Percentiles rank a stretch among this genome's conserved stretches.
Conservation (phyloP, 2,113 vertebrate genomes). For the Acanthisitta chloris region DNA sequence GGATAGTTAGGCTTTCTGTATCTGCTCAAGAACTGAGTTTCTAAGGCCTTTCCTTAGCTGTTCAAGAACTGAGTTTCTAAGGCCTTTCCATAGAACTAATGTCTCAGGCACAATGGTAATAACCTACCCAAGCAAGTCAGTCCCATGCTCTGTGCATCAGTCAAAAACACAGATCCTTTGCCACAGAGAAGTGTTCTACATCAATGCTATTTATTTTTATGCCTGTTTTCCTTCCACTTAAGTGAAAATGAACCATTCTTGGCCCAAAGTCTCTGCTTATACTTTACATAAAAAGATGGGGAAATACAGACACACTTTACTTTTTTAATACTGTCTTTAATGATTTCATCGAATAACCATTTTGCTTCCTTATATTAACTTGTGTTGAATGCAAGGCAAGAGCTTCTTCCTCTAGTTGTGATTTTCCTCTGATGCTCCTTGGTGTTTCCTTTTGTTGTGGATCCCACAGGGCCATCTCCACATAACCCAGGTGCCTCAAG, state of each 20-base stretch:
- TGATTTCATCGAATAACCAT: neutral
- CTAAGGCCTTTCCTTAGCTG: neutral
- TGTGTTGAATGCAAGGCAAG: neutral
- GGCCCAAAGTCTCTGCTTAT: neutral
- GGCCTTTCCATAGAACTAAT: neutral
- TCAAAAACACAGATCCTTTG: neutral
- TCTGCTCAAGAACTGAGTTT: neutral
- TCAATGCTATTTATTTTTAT: neutral
- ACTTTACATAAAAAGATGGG: neutral
- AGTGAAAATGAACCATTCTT: neutral
- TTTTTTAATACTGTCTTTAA: neutral
- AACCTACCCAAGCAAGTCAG: neutral
- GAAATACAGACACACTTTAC: neutral
- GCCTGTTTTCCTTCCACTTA: neutral
- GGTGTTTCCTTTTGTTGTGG: slow-evolving; percentile 72
- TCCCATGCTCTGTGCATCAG: neutral
- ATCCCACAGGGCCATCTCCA: slow-evolving; percentile 97
- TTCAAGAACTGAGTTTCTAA: neutral
- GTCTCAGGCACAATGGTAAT: neutral
- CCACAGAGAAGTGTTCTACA: neutral
- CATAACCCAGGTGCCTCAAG: slow-evolving; percentile 97
- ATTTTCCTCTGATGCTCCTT: slow-evolving; percentile 75
- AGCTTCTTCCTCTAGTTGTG: neutral
- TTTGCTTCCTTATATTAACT: accelerated
- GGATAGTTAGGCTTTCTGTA: accelerated